A percentile compares a stretch with the other conserved stretches of the same genome.
These are phyloP conservation scores for Cynocephalus volans DNA, from an alignment of 2,113 vertebrate species.

Conservation along the genomic window DNA sequence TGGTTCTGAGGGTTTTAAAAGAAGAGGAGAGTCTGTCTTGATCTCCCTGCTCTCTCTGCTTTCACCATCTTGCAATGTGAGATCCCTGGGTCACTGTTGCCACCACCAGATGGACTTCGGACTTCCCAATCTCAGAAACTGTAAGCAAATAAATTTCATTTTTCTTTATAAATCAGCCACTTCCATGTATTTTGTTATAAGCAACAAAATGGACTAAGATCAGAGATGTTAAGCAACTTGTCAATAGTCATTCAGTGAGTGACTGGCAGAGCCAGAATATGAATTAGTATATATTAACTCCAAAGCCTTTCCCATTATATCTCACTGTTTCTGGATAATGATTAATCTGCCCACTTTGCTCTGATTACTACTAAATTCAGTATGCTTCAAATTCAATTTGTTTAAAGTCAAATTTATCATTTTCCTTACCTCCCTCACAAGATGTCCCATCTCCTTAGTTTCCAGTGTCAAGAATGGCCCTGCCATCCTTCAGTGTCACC, in stretches of 20 bases:
- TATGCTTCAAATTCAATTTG: not conserved
- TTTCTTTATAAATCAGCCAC: too few species aligned
- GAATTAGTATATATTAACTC: not conserved
- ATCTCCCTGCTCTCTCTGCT: too few species aligned
- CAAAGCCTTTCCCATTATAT: not conserved
- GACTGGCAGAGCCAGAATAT: not conserved
- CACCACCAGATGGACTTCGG: too few species aligned
- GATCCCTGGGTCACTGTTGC: too few species aligned
- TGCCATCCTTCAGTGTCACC: not conserved
- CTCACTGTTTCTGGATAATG: not conserved
- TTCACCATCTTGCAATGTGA: too few species aligned
- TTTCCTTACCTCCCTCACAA: not conserved
- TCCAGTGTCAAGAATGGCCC: not conserved
- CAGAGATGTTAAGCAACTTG: slow-evolving; percentile 20
- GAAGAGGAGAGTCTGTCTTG: too few species aligned
- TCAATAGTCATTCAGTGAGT: not conserved
- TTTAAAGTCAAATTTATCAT: not conserved
- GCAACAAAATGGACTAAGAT: not conserved
- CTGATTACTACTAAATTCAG: not conserved
- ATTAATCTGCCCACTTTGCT: not conserved
- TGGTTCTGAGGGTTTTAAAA: too few species aligned
- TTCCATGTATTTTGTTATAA: too few species aligned
- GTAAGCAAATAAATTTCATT: too few species aligned
- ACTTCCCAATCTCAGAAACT: too few species aligned
- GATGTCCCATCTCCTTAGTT: not conserved